Base-by-base conservation (phyloP, 2,888 invertebrate genomes). In the Iselma pallidipennis region DNA sequence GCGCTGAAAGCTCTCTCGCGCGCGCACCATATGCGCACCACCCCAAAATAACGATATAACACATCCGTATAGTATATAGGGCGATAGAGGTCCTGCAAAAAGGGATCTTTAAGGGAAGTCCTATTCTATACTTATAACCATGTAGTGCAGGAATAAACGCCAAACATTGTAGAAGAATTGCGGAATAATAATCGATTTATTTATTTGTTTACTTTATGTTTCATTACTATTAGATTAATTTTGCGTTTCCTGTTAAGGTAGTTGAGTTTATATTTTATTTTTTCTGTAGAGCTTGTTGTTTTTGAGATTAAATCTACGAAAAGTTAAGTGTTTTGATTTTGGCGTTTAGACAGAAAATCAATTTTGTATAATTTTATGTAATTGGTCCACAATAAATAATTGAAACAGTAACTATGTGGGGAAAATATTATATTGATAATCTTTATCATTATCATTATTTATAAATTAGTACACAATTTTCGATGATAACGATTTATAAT, bases 1-100 rank as follows among this genome's bases (percentile, higher is more conserved):
- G 63, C 63, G 61, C 61, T 61, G 49, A 66, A 68, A 67, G 70
- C 67, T 69, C 63, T 66, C 65, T 65, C 63, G 66, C 63, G 68
- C 65, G 66, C 63, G 66, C 45, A 45, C 7, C 14, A 12, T 12
- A 45, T 45, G 45, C 45, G 45, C 45, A 45, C 3, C 21, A 23
- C 21, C 21, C 12, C 42, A 42, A 21, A 1, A 19, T 10, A 9
- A 29, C 29, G 7, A 21, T 9, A 42, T 2, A 0, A 45, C 0
- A 45, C 5, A n/a, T n/a, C n/a, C n/a, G n/a, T n/a, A n/a, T n/a
- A n/a, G n/a, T n/a, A n/a, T n/a, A n/a, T n/a, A n/a, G n/a, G n/a
- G n/a, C n/a, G n/a, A n/a, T n/a, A 45, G 23, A 19, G 19, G 2
- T 37, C 33, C 14, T 16, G 45, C 3, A 21, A 6, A 45, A 45